A percentile compares a stretch with the other conserved stretches of the same genome.
These are phyloP conservation scores for Anthophora plumipes DNA, from an alignment of 2,888 invertebrate species.

Conservation along the genomic window DNA sequence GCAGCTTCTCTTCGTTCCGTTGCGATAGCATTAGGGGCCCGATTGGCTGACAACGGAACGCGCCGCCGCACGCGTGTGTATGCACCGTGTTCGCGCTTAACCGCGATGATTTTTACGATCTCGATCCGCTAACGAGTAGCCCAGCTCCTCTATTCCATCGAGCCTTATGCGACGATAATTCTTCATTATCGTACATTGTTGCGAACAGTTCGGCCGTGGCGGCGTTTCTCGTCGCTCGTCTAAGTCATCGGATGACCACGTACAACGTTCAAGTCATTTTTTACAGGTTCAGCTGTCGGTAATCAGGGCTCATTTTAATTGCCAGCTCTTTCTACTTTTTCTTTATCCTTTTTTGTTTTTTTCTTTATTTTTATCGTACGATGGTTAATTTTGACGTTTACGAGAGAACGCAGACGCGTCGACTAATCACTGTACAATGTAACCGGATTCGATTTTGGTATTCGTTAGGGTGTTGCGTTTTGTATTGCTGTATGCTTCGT, in stretches of 20 bases:
- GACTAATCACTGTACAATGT: constrained; percentile 68
- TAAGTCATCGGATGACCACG: constrained; percentile 50
- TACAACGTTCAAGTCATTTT: constrained; percentile 46
- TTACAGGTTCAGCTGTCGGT: constrained; percentile 64
- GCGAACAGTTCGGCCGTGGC: constrained; percentile 63
- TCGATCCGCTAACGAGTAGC: constrained; percentile 81
- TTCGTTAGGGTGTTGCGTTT: constrained; percentile 56
- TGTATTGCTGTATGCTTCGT: constrained; percentile 39
- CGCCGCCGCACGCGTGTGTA: constrained; percentile 25
- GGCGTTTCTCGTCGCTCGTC: constrained; percentile 48
- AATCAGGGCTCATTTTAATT: constrained; percentile 80
- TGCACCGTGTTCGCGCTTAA: constrained; percentile 44
- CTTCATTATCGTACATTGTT: constrained; percentile 85
- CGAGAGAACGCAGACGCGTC: constrained; percentile 37
- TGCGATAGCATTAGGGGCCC: constrained; percentile 38
- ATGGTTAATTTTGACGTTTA: constrained; percentile 75
- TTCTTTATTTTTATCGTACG: background rate
- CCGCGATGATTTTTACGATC: constrained; percentile 82
- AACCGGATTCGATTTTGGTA: constrained; percentile 61
- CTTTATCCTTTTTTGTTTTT: background rate
- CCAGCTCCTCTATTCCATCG: constrained; percentile 74
- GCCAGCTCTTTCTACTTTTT: constrained; percentile 68
- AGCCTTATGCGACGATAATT: constrained; percentile 83
- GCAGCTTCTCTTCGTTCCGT: constrained; percentile 35
- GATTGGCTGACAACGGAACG: constrained; percentile 58